phyloP scores from a whole-genome alignment of 2,113 vertebrate genomes.

The Sander vitreus region DNA sequence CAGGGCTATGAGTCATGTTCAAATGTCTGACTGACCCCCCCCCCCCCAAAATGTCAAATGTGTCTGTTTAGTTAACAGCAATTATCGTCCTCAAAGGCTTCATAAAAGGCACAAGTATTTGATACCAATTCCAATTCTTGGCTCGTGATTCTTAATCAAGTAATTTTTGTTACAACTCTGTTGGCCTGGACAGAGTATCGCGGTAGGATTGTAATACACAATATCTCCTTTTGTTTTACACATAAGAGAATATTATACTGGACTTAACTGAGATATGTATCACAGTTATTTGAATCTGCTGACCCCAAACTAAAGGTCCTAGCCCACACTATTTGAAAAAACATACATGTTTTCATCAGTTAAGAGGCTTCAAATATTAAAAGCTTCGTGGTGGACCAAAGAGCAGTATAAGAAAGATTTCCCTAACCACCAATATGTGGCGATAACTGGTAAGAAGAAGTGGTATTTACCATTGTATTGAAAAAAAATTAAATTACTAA shows the following conservation, averaged over 20 bases:
- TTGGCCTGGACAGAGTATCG: not conserved
- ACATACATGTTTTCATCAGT: not conserved
- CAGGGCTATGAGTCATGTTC: constrained; percentile 8
- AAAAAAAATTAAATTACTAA: no score
- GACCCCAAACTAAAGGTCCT: not conserved
- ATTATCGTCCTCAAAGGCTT: not conserved
- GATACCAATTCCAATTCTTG: no score
- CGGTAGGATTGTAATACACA: not conserved
- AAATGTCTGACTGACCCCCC: constrained; percentile 35
- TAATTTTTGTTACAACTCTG: not conserved
- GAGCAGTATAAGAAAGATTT: not conserved
- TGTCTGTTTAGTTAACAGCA: not conserved
- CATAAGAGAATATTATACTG: not conserved
- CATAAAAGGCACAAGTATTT: not conserved
- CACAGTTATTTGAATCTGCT: constrained; percentile 15
- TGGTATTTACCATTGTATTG: not conserved
- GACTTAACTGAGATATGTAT: constrained; percentile 12
- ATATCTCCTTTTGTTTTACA: constrained; percentile 1
- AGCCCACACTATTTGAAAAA: not conserved
- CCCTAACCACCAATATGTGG: not conserved
- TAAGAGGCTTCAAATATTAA: not conserved
- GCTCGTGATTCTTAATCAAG: no score
- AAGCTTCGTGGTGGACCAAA: not conserved
- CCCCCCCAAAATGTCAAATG: not conserved
- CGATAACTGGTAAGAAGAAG: no score